A percentile compares a stretch with the other conserved stretches of the same genome.
Conservation (phyloP, 2,888 invertebrate species). For the Asteroscopus sphinx region DNA sequence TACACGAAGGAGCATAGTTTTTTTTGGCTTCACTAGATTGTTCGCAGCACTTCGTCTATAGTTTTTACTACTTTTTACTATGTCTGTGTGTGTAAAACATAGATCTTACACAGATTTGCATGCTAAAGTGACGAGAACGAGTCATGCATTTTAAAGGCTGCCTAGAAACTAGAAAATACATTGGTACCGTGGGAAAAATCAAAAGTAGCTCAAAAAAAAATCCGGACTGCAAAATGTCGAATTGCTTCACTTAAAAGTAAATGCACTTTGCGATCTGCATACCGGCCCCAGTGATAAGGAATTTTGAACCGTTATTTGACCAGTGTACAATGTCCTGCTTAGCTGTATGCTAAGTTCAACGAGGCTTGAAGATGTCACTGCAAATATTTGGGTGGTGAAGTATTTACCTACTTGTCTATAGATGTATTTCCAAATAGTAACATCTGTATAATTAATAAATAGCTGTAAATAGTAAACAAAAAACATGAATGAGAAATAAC, state of each 20-base stretch:
- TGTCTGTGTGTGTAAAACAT: too few species aligned
- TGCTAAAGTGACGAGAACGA: too few species aligned
- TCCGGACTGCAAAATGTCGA: slow-evolving; percentile 3
- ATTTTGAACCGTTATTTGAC: slow-evolving; percentile 53
- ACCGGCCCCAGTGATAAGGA: slow-evolving; percentile 48
- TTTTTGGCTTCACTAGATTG: too few species aligned
- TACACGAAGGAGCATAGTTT: too few species aligned
- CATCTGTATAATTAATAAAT: too few species aligned
- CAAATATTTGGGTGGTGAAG: slow-evolving; percentile 47
- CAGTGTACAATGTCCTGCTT: slow-evolving; percentile 38
- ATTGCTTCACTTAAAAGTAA: slow-evolving; percentile 26
- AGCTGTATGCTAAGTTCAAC: slow-evolving; percentile 50
- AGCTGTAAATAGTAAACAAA: too few species aligned
- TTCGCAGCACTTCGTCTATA: too few species aligned
- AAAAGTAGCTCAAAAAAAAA: slow-evolving; percentile 12
- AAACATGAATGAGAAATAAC: too few species aligned
- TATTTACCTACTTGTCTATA: slow-evolving; percentile 23
- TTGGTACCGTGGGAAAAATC: slow-evolving; percentile 28
- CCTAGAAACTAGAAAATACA: neutral
- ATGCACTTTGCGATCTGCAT: slow-evolving; percentile 47
- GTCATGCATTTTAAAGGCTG: too few species aligned
- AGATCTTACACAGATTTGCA: too few species aligned
- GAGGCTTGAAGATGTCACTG: slow-evolving; percentile 26
- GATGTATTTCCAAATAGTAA: slow-evolving; percentile 20
- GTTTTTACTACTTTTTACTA: too few species aligned